These are phyloP conservation scores for Ooceraea biroi DNA, from an alignment of 1,140 invertebrate species.

Conservation along the genomic window DNA sequence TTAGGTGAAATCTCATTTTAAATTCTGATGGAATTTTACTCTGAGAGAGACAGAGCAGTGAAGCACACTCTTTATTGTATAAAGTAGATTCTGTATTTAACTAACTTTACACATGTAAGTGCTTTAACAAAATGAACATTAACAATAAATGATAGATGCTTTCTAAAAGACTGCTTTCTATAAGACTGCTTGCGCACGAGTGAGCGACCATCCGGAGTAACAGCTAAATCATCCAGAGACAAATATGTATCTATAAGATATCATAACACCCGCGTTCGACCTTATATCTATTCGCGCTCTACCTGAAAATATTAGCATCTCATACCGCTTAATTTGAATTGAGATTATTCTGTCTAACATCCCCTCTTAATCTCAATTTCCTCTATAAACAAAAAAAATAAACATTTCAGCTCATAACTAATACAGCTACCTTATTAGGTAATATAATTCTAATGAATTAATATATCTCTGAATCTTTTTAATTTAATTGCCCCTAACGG, in stretches of 20 bases:
- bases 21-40: background rate
- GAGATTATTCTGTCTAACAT: background rate
- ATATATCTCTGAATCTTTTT: constrained; percentile 27
- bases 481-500: constrained; percentile 20
- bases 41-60: background rate
- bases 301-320: no score
- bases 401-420: background rate
- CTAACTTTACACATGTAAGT: background rate
- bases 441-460: background rate
- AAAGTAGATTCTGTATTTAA: background rate
- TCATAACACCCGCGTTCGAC: no score
- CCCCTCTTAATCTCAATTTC: background rate
- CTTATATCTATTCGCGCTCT: no score
- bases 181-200: no score
- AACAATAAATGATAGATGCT: no score
- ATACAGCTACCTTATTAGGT: no score
- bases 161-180: no score
- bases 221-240: no score
- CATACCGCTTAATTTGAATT: background rate
- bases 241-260: no score
- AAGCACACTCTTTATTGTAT: background rate
- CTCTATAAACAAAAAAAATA: background rate
- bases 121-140: no score
- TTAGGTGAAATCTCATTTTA: no score
- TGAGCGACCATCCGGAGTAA: no score